Percentiles rank a stretch among this genome's conserved stretches.
These are phyloP conservation scores for Staurois parvus DNA, from an alignment of 2,797 vertebrate species.

Conservation along the genomic window DNA sequence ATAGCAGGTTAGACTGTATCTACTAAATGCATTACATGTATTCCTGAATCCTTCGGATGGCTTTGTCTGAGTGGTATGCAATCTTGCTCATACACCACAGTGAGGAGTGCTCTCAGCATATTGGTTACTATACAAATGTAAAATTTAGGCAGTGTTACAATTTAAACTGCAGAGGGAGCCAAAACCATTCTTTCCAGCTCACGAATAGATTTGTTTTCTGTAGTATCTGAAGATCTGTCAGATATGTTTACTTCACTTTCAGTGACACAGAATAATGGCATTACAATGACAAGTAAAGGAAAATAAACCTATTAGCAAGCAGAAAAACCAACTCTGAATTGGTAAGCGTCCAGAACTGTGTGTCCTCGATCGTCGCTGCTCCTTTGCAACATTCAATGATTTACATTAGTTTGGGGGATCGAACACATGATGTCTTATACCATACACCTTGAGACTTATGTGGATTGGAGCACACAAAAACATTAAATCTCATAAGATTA, in stretches of 20 bases:
- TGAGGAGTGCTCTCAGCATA: neutral
- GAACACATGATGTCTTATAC: too few species aligned
- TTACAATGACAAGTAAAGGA: slow-evolving; percentile 41
- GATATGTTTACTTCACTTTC: slow-evolving; percentile 53
- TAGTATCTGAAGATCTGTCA: slow-evolving; percentile 49
- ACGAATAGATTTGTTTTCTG: slow-evolving; percentile 35
- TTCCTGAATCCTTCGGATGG: neutral
- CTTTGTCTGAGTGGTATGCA: neutral
- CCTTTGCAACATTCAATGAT: neutral
- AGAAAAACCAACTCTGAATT: slow-evolving; percentile 36
- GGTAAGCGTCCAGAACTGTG: neutral
- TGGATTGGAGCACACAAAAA: neutral
- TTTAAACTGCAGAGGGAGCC: slow-evolving; percentile 48
- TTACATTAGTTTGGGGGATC: neutral
- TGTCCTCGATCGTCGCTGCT: neutral
- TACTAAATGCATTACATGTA: neutral
- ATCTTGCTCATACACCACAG: neutral
- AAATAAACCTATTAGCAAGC: slow-evolving; percentile 36
- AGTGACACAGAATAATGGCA: slow-evolving; percentile 51
- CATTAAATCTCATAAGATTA: neutral
- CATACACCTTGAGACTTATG: too few species aligned
- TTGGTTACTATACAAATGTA: neutral
- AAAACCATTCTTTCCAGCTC: slow-evolving; percentile 38
- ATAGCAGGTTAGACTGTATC: neutral
- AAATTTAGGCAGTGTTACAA: neutral